These are phyloP conservation scores for Amphiprion ocellaris DNA, from an alignment of 2,113 vertebrate genomes.

Conservation along the genomic window DNA sequence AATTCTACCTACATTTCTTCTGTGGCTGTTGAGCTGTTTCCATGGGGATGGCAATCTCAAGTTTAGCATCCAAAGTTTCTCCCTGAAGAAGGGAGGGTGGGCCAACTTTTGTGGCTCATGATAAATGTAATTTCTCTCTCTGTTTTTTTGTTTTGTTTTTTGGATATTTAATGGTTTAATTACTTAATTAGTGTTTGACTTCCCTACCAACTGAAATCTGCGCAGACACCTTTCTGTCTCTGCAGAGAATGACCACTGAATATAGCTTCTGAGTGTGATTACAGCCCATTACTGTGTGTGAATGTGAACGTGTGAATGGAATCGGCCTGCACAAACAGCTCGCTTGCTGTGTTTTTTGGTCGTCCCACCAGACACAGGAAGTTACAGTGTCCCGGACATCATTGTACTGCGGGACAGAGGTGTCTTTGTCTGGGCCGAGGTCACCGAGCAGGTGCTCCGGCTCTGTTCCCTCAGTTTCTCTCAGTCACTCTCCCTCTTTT, in stretches of 20 bases:
- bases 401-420: conserved; percentile 81
- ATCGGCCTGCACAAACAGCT: conserved; percentile 42
- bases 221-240: conserved; percentile 7
- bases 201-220: conserved; percentile 5
- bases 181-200: background rate
- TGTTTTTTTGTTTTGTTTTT: background rate
- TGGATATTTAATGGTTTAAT: background rate
- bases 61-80: conserved; percentile 59
- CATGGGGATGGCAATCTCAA: conserved; percentile 55
- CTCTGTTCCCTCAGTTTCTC: conserved; percentile 55
- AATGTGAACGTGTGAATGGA: conserved; percentile 34
- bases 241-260: conserved; percentile 24
- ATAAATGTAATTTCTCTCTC: conserved; percentile 11
- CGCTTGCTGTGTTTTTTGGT: conserved; percentile 59
- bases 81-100: background rate
- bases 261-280: conserved; percentile 7
- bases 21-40: conserved; percentile 55
- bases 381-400: conserved; percentile 70
- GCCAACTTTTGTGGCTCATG: conserved; percentile 14
- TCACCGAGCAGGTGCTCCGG: conserved; percentile 81
- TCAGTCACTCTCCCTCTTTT: conserved; percentile 48
- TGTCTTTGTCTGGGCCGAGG: conserved; percentile 81
- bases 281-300: conserved; percentile 9
- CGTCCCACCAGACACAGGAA: conserved; percentile 77
- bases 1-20: conserved; percentile 42